phyloP scores from a whole-genome alignment of 2,888 invertebrate species.

The Elegia similella region DNA sequence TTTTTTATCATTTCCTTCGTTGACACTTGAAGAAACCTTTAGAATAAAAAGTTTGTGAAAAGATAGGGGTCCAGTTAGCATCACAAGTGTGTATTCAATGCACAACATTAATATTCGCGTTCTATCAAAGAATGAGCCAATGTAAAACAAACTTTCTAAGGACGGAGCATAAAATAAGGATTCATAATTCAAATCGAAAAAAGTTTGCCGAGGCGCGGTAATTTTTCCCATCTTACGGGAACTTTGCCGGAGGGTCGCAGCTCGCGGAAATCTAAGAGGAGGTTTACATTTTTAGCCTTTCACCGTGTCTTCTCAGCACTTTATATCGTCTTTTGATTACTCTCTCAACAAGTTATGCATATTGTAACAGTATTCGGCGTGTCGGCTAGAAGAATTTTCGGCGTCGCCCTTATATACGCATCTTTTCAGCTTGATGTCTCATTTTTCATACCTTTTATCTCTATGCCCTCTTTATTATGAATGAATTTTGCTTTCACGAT shows the following conservation, averaged over 20 bases:
- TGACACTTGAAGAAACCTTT: slow-evolving; percentile 9
- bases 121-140: slow-evolving; percentile 62
- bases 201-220: slow-evolving; percentile 73
- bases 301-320: slow-evolving; percentile 75
- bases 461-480: slow-evolving; percentile 58
- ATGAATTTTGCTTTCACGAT: slow-evolving; percentile 58
- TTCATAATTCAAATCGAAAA: slow-evolving; percentile 82
- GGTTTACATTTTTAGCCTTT: slow-evolving; percentile 81
- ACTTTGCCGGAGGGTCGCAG: slow-evolving; percentile 74
- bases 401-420: slow-evolving; percentile 55
- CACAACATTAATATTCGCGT: slow-evolving; percentile 59
- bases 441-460: slow-evolving; percentile 67
- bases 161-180: slow-evolving; percentile 77
- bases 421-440: slow-evolving; percentile 60
- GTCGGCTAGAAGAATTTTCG: slow-evolving; percentile 66
- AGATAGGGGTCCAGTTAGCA: slow-evolving; percentile 13
- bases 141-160: slow-evolving; percentile 72
- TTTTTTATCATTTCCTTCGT: too few relatives aligned
- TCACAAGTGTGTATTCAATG: slow-evolving; percentile 40
- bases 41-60: slow-evolving; percentile 19
- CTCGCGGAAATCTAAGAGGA: slow-evolving; percentile 76
- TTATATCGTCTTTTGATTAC: slow-evolving; percentile 82
- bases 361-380: slow-evolving; percentile 70
- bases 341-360: slow-evolving; percentile 81
- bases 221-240: slow-evolving; percentile 79